phyloP scores from a whole-genome alignment of 2,113 vertebrate genomes.

The Bos indicus region DNA sequence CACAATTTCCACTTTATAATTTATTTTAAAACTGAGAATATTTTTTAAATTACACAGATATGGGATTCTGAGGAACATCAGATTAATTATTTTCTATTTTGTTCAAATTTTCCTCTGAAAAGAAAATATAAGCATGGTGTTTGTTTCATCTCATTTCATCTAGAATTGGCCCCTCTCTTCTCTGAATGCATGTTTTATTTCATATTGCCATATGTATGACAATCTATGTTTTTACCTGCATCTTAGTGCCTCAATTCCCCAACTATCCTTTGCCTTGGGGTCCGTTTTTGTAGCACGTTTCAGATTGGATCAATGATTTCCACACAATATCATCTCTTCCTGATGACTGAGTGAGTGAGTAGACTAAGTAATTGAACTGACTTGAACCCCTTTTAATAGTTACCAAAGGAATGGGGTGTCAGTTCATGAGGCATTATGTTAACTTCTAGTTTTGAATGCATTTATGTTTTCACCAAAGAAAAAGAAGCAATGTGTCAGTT shows the following conservation, averaged over 20 bases:
- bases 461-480: neutral
- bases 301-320: neutral
- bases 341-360: neutral
- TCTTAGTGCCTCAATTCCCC: fast-evolving
- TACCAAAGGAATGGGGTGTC: neutral
- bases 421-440: neutral
- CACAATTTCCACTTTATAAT: neutral
- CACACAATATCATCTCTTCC: neutral
- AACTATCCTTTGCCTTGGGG: neutral
- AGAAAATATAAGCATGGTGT: neutral
- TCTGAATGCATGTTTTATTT: neutral
- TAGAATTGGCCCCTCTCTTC: neutral
- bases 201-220: neutral
- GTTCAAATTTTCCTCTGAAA: neutral
- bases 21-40: neutral
- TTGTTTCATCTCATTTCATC: neutral
- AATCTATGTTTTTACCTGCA: neutral
- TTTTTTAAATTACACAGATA: neutral
- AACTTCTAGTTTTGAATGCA: slow-evolving; percentile 8
- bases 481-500: slow-evolving; percentile 19
- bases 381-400: neutral
- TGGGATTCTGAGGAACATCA: neutral
- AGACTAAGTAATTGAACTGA: neutral
- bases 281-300: neutral
- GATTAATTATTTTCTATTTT: neutral